Conservation (phyloP, 2,797 vertebrate species). For the Chlorospingus flavigularis region DNA sequence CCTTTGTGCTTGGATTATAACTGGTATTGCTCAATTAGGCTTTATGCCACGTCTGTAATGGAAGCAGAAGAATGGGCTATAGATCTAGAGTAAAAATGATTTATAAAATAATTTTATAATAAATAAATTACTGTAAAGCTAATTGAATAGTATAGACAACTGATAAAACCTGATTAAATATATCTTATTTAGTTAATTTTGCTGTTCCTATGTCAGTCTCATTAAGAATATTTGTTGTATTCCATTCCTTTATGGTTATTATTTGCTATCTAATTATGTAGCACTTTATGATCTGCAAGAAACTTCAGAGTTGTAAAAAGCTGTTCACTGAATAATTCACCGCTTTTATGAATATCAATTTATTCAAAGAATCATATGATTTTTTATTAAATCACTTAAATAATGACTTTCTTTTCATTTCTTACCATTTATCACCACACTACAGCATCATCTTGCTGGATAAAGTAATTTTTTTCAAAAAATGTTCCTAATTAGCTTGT, state of each 20-base stretch:
- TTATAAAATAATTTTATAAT: not conserved
- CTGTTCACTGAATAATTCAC: not conserved
- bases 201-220: not conserved
- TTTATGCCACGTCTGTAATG: not conserved
- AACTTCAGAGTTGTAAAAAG: not conserved
- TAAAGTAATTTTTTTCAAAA: not conserved
- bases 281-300: not conserved
- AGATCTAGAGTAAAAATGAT: not conserved
- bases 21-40: not conserved
- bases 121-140: not conserved
- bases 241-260: not conserved
- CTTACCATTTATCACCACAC: not conserved
- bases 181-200: not conserved
- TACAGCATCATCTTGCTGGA: not conserved
- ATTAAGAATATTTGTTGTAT: not conserved
- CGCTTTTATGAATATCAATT: not conserved
- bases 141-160: not conserved
- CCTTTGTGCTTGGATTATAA: not conserved
- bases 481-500: not conserved
- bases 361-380: not conserved
- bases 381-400: not conserved
- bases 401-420: not conserved
- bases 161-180: not conserved
- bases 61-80: not conserved
- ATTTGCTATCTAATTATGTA: not conserved